Percentiles rank a stretch among this genome's conserved stretches.
Evolutionary conservation across 1,140 invertebrate genomes (phyloP).

Genomic region (Forficula auricularia): DNA sequence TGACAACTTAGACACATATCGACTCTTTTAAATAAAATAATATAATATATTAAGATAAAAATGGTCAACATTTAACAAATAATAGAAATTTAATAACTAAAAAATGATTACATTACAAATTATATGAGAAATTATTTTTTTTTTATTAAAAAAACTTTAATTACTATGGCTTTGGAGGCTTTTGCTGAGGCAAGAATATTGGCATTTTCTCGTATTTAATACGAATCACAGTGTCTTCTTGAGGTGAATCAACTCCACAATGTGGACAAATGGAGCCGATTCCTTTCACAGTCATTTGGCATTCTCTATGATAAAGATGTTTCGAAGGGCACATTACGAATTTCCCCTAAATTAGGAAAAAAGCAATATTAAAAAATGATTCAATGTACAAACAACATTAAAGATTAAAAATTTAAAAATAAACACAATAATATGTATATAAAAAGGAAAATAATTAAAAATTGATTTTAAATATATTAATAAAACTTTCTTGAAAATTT

Average conservation of each 20-base stretch:
- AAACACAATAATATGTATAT: too few species aligned
- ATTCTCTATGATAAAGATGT: conserved; percentile 57
- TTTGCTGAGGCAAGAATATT: conserved; percentile 36
- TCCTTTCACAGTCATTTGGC: conserved; percentile 34
- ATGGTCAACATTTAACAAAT: too few species aligned
- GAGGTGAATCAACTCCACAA: conserved; percentile 42
- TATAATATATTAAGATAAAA: too few species aligned
- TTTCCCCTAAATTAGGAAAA: conserved; percentile 32
- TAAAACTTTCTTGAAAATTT: too few species aligned
- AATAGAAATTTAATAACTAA: conserved; percentile 10
- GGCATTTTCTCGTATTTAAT: conserved; percentile 36
- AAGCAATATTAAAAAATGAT: background rate
- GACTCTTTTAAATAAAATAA: too few species aligned
- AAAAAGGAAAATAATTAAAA: too few species aligned
- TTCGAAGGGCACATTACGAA: conserved; percentile 50
- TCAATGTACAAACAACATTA: too few species aligned
- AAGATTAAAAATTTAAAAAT: too few species aligned
- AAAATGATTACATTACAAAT: conserved; percentile 6
- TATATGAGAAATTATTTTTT: background rate
- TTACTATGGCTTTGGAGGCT: conserved; percentile 26
- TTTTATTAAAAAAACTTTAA: too few species aligned
- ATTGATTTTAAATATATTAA: too few species aligned
- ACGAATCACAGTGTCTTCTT: conserved; percentile 37
- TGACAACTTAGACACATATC: too few species aligned
- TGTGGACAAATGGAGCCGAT: conserved; percentile 52